Evolutionary conservation across 2,113 vertebrate genomes (phyloP).

Genomic region (Hemiscyllium ocellatum): DNA sequence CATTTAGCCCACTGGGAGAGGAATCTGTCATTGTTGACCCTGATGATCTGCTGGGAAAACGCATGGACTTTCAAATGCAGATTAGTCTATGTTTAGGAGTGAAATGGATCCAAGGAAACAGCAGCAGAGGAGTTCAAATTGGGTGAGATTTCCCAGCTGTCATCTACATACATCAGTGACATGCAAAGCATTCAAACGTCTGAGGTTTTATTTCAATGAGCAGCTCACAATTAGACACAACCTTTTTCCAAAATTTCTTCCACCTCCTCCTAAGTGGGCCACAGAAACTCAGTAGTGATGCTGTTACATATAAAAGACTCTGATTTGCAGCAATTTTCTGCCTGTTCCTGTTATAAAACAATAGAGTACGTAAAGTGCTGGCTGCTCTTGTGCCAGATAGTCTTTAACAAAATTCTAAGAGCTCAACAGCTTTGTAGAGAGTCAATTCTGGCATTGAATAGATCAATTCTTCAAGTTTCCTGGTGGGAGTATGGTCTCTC

Average conservation of each 20-base stretch:
- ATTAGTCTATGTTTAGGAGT: conserved; percentile 33
- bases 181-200: not conserved
- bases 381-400: not conserved
- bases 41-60: conserved; percentile 30
- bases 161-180: not conserved
- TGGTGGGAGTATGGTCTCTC: not conserved
- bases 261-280: not conserved
- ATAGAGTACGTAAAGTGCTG: not conserved
- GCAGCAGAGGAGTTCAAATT: conserved; percentile 34
- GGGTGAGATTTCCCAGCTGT: conserved; percentile 35
- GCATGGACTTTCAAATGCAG: conserved; percentile 38
- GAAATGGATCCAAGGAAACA: conserved; percentile 32
- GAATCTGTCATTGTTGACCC: conserved; percentile 29
- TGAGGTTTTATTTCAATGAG: conserved; percentile 29
- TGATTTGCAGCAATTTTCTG: not conserved
- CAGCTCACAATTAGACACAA: not conserved
- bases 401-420: too few species aligned
- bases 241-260: not conserved
- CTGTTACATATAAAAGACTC: not conserved
- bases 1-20: conserved; percentile 31
- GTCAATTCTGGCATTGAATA: not conserved
- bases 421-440: not conserved
- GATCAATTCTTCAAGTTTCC: not conserved
- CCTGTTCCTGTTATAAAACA: not conserved
- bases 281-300: not conserved